Conservation (phyloP, 2,113 vertebrate genomes). For the Bungarus multicinctus region DNA sequence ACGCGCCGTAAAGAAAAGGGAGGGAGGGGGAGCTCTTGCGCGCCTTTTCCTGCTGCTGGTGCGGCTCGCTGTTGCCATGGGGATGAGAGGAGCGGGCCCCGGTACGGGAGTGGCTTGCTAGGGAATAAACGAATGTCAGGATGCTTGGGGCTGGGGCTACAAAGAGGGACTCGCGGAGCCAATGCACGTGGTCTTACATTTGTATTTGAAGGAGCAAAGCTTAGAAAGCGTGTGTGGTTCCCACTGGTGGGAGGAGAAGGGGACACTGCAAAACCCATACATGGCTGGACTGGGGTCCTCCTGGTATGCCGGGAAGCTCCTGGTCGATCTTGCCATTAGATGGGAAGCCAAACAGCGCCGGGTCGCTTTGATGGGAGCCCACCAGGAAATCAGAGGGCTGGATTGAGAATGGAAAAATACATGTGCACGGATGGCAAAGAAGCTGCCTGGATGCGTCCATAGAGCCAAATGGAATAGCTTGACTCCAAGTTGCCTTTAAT, state of each 20-base stretch:
- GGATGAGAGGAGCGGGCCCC: no score
- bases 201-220: background rate
- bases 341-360: background rate
- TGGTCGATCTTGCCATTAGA: background rate
- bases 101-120: background rate
- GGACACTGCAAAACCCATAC: background rate
- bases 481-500: background rate
- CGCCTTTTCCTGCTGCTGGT: background rate
- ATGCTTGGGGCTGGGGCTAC: background rate
- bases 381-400: background rate
- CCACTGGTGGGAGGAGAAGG: background rate
- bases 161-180: background rate
- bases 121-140: background rate
- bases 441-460: background rate
- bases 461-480: background rate
- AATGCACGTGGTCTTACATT: background rate
- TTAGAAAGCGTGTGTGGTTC: background rate
- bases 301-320: background rate
- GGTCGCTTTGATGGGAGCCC: background rate
- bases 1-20: constrained; percentile 26
- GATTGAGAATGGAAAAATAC: background rate
- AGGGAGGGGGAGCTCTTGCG: no score
- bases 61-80: background rate
- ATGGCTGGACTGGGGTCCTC: no score
- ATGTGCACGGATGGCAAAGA: background rate